Evolutionary conservation across 2,888 invertebrate genomes (phyloP).

Genomic region (Diploptera punctata): DNA sequence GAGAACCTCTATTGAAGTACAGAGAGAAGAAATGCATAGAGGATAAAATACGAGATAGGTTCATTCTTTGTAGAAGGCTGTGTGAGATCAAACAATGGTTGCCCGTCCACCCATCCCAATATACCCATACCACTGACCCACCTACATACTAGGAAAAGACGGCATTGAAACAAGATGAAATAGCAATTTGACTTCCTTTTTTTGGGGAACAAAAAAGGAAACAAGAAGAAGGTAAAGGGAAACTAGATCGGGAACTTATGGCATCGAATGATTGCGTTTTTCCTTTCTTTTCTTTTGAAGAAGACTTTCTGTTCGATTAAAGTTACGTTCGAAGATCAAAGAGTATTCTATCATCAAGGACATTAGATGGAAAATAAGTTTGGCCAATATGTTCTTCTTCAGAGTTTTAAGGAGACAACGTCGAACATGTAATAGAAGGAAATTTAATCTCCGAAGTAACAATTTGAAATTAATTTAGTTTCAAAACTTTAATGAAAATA

Average conservation of each 20-base stretch:
- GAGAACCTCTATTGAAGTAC: too few species aligned
- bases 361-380: background rate
- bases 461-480: too few species aligned
- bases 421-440: too few species aligned
- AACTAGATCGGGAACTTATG: background rate
- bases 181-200: conserved; percentile 9
- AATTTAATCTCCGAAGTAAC: too few species aligned
- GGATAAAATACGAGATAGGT: too few species aligned
- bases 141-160: background rate
- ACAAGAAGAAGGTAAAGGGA: background rate
- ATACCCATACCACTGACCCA: background rate
- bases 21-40: too few species aligned
- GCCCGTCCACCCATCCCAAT: background rate
- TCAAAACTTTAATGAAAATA: too few species aligned
- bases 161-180: conserved; percentile 10
- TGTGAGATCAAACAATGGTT: background rate
- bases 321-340: conserved; percentile 1
- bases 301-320: background rate
- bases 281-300: background rate
- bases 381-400: background rate
- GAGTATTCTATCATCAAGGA: background rate
- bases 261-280: conserved; percentile 10
- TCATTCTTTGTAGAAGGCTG: too few species aligned
- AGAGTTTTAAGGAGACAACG: too few species aligned
- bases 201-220: background rate